Evolutionary conservation across 2,888 invertebrate genomes (phyloP).

Genomic region (Charanyca ferruginea): DNA sequence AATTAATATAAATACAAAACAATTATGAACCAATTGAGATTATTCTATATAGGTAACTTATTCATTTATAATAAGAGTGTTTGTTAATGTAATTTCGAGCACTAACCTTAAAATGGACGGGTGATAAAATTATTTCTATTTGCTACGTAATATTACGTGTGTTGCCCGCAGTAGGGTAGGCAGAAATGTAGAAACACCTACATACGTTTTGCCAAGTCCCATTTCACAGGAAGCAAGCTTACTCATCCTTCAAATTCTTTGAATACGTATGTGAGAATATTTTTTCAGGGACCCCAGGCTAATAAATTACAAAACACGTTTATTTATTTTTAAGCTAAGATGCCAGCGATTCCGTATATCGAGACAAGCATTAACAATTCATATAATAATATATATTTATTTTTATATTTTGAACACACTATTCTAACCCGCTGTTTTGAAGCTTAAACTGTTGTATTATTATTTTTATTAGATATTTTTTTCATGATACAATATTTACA

Average conservation of each 20-base stretch:
- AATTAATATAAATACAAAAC: slow-evolving; percentile 8
- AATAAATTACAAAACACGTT: slow-evolving; percentile 56
- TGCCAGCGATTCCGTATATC: slow-evolving; percentile 46
- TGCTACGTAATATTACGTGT: neutral
- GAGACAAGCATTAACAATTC: slow-evolving; percentile 63
- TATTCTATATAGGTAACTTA: slow-evolving; percentile 4
- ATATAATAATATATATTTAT: slow-evolving; percentile 57
- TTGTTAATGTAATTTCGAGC: slow-evolving; percentile 18
- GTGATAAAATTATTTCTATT: neutral
- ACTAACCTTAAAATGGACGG: slow-evolving; percentile 47
- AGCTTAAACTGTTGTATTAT: slow-evolving; percentile 27
- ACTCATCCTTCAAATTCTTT: slow-evolving; percentile 9
- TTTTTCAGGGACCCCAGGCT: slow-evolving; percentile 17
- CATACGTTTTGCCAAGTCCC: too few species aligned
- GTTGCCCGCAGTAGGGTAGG: too few species aligned
- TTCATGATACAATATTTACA: neutral
- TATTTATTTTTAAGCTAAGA: slow-evolving; percentile 61
- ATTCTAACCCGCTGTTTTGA: slow-evolving; percentile 46
- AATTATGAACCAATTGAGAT: neutral
- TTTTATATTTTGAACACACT: slow-evolving; percentile 66
- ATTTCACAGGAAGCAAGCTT: too few species aligned
- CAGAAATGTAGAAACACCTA: neutral
- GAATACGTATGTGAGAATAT: slow-evolving; percentile 13
- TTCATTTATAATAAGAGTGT: slow-evolving; percentile 11
- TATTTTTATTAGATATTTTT: neutral